A percentile compares a stretch with the other conserved stretches of the same genome.
Conservation (phyloP, 2,113 vertebrate genomes). For the Protobothrops mucrosquamatus region DNA sequence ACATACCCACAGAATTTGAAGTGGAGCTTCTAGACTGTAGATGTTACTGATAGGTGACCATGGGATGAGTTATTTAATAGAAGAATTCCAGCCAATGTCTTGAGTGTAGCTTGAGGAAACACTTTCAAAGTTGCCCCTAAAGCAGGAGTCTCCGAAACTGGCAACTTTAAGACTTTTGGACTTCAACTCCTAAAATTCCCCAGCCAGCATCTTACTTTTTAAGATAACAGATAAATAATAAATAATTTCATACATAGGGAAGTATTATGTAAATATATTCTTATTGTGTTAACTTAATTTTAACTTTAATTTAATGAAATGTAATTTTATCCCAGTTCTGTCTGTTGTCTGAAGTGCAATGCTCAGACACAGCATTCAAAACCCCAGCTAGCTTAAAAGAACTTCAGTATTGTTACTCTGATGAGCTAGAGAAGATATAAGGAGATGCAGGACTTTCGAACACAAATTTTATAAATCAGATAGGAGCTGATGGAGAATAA, state of each 20-base stretch:
- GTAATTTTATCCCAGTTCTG: background rate
- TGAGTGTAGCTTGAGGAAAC: background rate
- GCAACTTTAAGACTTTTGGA: background rate
- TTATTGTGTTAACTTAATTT: background rate
- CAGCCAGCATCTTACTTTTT: background rate
- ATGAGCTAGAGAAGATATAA: background rate
- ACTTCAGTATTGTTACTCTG: background rate
- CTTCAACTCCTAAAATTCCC: background rate
- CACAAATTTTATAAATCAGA: background rate
- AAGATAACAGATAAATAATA: background rate
- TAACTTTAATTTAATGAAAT: background rate
- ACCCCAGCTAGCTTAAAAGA: background rate
- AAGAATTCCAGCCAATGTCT: background rate
- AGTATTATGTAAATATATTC: background rate
- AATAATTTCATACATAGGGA: background rate
- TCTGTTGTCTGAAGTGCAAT: background rate
- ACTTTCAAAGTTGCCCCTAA: background rate
- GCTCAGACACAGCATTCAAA: background rate
- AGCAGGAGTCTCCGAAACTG: background rate
- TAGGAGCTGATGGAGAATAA: background rate
- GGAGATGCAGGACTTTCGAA: background rate
- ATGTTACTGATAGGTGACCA: background rate
- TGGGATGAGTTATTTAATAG: background rate
- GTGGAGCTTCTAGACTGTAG: background rate
- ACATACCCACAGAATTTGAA: background rate